Conservation (phyloP, 1,140 invertebrate genomes). For the Dinothrombium tinctorium region DNA sequence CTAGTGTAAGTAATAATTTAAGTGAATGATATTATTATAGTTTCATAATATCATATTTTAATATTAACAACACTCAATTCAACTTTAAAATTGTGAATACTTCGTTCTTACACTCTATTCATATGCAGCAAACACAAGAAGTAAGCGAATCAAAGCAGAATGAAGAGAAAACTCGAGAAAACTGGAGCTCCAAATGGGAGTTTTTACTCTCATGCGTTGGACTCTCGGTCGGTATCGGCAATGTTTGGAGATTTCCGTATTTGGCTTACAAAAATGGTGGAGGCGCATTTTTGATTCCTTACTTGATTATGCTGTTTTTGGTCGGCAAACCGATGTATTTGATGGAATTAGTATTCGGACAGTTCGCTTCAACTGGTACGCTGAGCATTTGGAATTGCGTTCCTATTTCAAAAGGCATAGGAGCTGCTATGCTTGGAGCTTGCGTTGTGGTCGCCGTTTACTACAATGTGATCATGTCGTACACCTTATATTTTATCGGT, state of each 20-base stretch:
- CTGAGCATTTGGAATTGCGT: slow-evolving; percentile 51
- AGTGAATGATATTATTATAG: too few species aligned
- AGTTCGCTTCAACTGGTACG: slow-evolving; percentile 45
- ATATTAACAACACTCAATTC: too few species aligned
- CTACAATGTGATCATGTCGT: slow-evolving; percentile 39
- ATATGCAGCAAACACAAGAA: too few species aligned
- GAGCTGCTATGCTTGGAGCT: slow-evolving; percentile 21
- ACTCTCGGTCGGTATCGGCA: slow-evolving; percentile 17
- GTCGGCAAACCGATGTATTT: slow-evolving; percentile 45
- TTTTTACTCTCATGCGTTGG: slow-evolving; percentile 20
- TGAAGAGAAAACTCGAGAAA: too few species aligned
- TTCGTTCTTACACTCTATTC: too few species aligned
- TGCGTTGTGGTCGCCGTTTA: slow-evolving; percentile 31
- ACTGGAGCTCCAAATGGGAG: slow-evolving; percentile 21
- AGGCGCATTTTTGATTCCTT: slow-evolving; percentile 43
- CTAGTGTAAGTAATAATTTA: too few species aligned
- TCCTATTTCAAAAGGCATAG: slow-evolving; percentile 42
- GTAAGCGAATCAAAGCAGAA: too few species aligned
- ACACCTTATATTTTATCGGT: slow-evolving; percentile 45
- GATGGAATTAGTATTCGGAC: slow-evolving; percentile 47
- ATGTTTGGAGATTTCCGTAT: slow-evolving; percentile 31
- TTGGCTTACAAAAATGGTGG: slow-evolving; percentile 50
- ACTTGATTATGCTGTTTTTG: slow-evolving; percentile 32
- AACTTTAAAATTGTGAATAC: too few species aligned
- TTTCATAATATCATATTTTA: too few species aligned